phyloP scores from a whole-genome alignment of 2,797 vertebrate genomes.

The Mormyrus hasselquistii region DNA sequence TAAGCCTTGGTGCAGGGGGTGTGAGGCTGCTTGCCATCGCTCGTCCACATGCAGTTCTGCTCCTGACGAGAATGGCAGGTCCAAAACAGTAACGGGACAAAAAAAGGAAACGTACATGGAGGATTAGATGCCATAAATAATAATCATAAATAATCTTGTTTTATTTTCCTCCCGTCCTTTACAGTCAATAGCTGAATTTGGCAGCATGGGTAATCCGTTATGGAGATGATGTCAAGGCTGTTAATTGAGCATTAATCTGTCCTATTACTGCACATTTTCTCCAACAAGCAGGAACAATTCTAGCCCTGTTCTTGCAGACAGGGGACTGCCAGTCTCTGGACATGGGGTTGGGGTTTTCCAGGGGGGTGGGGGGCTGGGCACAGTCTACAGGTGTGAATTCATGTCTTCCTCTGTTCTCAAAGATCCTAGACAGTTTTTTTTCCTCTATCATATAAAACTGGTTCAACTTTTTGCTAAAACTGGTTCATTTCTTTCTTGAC shows the following conservation, averaged over 20 bases:
- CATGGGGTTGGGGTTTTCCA: neutral
- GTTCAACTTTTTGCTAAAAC: constrained; percentile 30
- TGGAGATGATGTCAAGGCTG: constrained; percentile 28
- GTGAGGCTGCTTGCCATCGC: neutral
- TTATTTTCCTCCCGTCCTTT: constrained; percentile 31
- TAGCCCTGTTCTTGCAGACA: neutral
- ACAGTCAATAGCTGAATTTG: constrained; percentile 35
- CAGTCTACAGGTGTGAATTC: constrained; percentile 38
- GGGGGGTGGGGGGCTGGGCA: neutral
- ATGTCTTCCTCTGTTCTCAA: constrained; percentile 27
- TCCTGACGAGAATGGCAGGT: neutral
- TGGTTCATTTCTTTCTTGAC: constrained; percentile 30
- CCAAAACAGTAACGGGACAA: neutral
- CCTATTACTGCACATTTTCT: constrained; percentile 30
- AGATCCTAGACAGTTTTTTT: constrained; percentile 30
- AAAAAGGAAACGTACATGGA: constrained; percentile 27
- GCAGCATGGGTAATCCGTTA: constrained; percentile 34
- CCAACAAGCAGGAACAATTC: constrained; percentile 48
- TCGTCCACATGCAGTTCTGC: neutral
- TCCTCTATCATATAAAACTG: constrained; percentile 38
- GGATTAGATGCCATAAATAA: constrained; percentile 33
- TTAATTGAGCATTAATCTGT: constrained; percentile 41
- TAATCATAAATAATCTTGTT: constrained; percentile 30
- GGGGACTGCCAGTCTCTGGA: neutral
- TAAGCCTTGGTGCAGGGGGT: constrained; percentile 28